phyloP scores from a whole-genome alignment of 2,113 vertebrate genomes.

The Sporophila hypoxantha region DNA sequence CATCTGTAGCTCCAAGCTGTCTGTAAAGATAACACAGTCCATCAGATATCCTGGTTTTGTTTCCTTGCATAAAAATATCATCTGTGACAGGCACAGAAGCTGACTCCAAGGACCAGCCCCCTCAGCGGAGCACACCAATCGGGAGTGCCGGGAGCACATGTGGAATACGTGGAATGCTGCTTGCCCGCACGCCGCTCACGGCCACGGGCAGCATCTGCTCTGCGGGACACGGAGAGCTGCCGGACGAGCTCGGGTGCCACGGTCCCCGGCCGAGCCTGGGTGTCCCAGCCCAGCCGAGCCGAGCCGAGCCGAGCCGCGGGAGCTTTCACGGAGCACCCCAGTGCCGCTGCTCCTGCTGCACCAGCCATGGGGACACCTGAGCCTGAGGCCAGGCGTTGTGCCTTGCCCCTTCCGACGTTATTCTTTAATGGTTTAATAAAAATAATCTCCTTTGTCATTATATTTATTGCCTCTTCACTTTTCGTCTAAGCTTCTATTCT shows the following conservation, averaged over 20 bases:
- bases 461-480: neutral
- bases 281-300: neutral
- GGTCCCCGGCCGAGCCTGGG: neutral
- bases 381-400: neutral
- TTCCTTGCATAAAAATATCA: constrained; percentile 50
- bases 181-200: neutral
- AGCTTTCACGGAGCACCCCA: fast-evolving
- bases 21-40: constrained; percentile 44
- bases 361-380: neutral
- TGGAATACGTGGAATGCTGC: constrained; percentile 52
- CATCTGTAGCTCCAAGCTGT: constrained; percentile 45
- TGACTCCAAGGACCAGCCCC: constrained; percentile 46
- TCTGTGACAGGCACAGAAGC: constrained; percentile 55
- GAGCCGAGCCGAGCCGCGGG: neutral
- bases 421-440: neutral
- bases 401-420: neutral
- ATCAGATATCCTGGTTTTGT: constrained; percentile 51
- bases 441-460: neutral
- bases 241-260: neutral
- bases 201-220: constrained; percentile 17
- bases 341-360: neutral
- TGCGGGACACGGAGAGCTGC: neutral
- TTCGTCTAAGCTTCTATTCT: neutral
- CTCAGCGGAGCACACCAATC: constrained; percentile 48
- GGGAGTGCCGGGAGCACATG: constrained; percentile 30